Base-by-base conservation (phyloP, 2,888 invertebrate genomes). In the Temnothorax rugatulus region DNA sequence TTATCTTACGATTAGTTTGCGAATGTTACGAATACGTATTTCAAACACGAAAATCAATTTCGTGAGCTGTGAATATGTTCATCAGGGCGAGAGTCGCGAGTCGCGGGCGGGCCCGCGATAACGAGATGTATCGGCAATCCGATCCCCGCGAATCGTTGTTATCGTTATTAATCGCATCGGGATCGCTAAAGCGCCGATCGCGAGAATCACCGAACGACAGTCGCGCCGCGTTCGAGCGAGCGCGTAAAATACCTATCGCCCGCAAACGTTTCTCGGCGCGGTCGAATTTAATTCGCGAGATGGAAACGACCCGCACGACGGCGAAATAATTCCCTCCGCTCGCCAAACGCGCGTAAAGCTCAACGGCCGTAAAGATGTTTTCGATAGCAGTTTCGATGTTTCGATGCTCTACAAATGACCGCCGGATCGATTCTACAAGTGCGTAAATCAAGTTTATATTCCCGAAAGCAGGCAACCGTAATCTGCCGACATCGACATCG, bases 1-100 rank as follows among this genome's bases (percentile, higher is more conserved):
- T 90, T 90, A 90, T 87, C 90, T 90, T 90, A 87, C 84, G 87
- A 90, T 88, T 87, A 87, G 87, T 90, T 90, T 86, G 77, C 88
- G 52, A 74, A 86, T 34, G 50, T 86, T 84, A 84, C 84, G 71
- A 85, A 83, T 63, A 54, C 63, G 69, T 85, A 88, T 71, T 90
- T 90, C 84, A 66, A 83, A 83, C 82, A 69, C 77, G 79, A 68
- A 71, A 90, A 90, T 90, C 87, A 86, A 88, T 87, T 82, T 85
- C 84, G 52, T 34, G 0, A n/a, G 52, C 61, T 61, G 29, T 84
- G 89, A 89, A 85, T 87, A 85, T 75, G 83, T 68, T 86, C 86
- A 76, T 87, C 84, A 68, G 74, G 50, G 41, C 29, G 29, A 47
- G 41, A 18, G 38, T 34, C 68, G 34, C 34, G 7, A 34, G 34